phyloP scores from a whole-genome alignment of 2,797 vertebrate species.

The Diceros bicornis region DNA sequence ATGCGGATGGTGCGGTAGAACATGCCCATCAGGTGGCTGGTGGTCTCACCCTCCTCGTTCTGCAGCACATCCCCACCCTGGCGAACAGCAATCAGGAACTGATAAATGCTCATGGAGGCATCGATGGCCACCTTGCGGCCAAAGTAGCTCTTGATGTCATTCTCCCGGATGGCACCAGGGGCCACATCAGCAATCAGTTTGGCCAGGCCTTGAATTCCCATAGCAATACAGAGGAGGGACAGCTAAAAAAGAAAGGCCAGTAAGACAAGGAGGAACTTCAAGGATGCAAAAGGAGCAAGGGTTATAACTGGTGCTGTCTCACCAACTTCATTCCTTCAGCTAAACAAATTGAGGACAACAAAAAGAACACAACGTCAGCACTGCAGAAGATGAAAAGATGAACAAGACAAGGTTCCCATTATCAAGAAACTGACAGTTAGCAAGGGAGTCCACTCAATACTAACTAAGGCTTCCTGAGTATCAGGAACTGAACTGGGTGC shows the following conservation, averaged over 20 bases:
- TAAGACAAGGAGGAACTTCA: neutral
- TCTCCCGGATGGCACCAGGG: conserved; percentile 95
- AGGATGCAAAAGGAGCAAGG: neutral
- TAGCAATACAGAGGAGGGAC: conserved; percentile 77
- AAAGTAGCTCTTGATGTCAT: conserved; percentile 97
- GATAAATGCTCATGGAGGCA: conserved; percentile 99
- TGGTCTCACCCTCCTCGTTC: conserved; percentile 97
- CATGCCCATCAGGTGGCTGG: conserved; percentile 99
- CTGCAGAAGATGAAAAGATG: neutral
- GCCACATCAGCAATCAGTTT: conserved; percentile 97
- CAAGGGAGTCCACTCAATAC: neutral
- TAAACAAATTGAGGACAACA: neutral
- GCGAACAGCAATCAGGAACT: conserved; percentile 98
- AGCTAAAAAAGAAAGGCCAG: conserved; percentile 9
- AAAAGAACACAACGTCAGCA: neutral
- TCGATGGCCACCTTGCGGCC: conserved; percentile 98
- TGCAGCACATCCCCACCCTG: conserved; percentile 97
- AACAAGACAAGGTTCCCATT: neutral
- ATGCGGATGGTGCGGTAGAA: conserved; percentile 99
- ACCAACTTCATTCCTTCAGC: neutral
- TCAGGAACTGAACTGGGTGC: neutral
- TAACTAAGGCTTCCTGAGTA: neutral
- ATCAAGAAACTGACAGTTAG: neutral
- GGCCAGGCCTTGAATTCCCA: conserved; percentile 98
- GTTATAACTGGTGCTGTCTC: neutral